Percentiles rank a stretch among this genome's conserved stretches.
These are phyloP conservation scores for Torymus tubicola DNA, from an alignment of 2,888 invertebrate species.

Conservation along the genomic window DNA sequence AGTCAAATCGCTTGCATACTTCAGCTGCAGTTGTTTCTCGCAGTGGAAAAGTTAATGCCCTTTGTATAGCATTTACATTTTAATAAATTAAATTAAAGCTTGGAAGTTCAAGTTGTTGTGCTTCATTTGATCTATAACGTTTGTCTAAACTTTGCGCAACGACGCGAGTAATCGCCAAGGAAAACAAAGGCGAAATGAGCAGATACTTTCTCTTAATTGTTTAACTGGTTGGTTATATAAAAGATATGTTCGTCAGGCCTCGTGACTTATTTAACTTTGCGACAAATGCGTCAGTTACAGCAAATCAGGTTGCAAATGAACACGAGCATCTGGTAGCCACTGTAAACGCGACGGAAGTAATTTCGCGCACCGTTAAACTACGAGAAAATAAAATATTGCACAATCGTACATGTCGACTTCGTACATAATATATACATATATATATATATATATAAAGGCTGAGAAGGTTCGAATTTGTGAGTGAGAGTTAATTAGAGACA, in stretches of 20 bases:
- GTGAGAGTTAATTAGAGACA: no score
- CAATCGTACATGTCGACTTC: not conserved
- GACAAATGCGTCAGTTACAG: conserved; percentile 12
- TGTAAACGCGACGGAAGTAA: conserved; percentile 45
- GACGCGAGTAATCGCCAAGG: no score
- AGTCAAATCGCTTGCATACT: no score
- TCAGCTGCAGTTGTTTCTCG: no score
- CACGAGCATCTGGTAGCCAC: not conserved
- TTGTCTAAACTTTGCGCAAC: no score
- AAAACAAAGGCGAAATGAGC: not conserved
- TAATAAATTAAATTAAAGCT: no score
- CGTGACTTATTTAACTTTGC: conserved; percentile 25
- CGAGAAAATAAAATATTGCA: conserved; percentile 51
- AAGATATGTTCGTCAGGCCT: conserved; percentile 27
- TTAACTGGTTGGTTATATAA: conserved; percentile 33
- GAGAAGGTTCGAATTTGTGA: not conserved
- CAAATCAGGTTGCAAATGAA: conserved; percentile 21
- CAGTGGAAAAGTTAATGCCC: no score
- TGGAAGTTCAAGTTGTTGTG: no score
- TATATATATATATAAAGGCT: not conserved
- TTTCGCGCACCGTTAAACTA: conserved; percentile 55
- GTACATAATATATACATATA: not conserved
- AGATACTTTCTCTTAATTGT: conserved; percentile 28
- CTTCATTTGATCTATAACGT: no score
- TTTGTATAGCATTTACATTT: no score